These are phyloP conservation scores for Girardia tigrina DNA, from an alignment of 2,888 invertebrate species.

Conservation along the genomic window DNA sequence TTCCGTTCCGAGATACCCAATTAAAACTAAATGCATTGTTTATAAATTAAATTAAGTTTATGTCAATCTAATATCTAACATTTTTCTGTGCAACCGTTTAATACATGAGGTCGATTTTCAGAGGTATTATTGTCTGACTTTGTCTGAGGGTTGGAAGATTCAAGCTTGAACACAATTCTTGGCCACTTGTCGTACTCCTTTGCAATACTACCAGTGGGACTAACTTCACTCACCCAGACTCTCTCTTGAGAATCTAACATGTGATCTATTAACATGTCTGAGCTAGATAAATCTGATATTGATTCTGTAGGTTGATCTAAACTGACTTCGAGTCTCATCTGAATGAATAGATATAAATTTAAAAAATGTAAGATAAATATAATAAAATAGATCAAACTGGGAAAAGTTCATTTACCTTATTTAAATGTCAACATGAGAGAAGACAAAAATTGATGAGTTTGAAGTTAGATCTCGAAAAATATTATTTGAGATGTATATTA, in stretches of 20 bases:
- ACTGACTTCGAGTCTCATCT: constrained; percentile 11
- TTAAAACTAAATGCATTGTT: no score
- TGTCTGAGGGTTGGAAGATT: neutral
- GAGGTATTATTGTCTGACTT: neutral
- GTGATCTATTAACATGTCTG: neutral
- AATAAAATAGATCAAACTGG: no score
- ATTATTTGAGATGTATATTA: no score
- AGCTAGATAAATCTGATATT: neutral
- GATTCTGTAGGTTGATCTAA: constrained; percentile 1
- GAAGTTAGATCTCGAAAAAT: no score
- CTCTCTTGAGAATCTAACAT: neutral
- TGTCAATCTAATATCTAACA: no score
- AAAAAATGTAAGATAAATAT: no score
- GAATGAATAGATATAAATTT: no score
- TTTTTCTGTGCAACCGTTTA: neutral
- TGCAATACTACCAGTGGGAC: neutral
- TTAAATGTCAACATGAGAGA: no score
- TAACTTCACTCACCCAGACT: neutral
- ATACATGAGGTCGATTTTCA: neutral
- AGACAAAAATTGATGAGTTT: no score
- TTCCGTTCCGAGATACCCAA: no score
- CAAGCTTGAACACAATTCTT: neutral
- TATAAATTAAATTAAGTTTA: no score
- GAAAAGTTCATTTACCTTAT: no score
- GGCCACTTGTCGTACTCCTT: constrained; percentile 9